A percentile compares a stretch with the other conserved stretches of the same genome.
These are phyloP conservation scores for Anodontia alba DNA, from an alignment of 2,888 invertebrate species.

Conservation along the genomic window DNA sequence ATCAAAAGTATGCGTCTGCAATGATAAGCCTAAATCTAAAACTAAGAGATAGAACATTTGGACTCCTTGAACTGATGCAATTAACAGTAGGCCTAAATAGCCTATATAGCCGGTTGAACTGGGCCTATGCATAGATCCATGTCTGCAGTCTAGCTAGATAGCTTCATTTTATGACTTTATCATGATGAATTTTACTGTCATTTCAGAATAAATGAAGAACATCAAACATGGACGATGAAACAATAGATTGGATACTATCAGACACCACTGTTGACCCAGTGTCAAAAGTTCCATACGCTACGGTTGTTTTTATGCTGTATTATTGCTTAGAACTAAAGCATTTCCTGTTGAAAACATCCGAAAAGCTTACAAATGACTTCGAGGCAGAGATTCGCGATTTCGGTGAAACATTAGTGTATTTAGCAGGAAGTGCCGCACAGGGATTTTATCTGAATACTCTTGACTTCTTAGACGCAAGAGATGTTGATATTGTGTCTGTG, in stretches of 20 bases:
- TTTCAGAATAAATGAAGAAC: no score
- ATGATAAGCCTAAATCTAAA: no score
- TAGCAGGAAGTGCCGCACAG: conserved; percentile 44
- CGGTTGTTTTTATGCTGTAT: conserved; percentile 44
- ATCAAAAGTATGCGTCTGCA: no score
- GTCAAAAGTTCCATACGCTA: conserved; percentile 24
- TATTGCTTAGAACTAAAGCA: conserved; percentile 41
- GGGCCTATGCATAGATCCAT: no score
- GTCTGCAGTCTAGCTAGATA: no score
- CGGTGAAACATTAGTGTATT: conserved; percentile 28
- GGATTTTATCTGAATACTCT: conserved; percentile 42
- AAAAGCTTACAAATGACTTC: conserved; percentile 17
- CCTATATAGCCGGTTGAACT: no score
- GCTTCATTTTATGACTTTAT: no score
- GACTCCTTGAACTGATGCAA: no score
- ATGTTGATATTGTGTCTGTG: conserved; percentile 45
- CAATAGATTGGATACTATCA: conserved; percentile 30
- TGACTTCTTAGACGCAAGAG: conserved; percentile 32
- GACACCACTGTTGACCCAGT: conserved; percentile 30
- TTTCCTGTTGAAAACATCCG: conserved; percentile 29
- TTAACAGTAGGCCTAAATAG: no score
- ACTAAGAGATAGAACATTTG: no score
- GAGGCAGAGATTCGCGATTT: conserved; percentile 21
- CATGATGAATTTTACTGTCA: no score
- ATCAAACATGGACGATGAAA: conserved; percentile 31